Evolutionary conservation across 2,888 invertebrate genomes (phyloP).

Genomic region (Bedellia somnulentella): DNA sequence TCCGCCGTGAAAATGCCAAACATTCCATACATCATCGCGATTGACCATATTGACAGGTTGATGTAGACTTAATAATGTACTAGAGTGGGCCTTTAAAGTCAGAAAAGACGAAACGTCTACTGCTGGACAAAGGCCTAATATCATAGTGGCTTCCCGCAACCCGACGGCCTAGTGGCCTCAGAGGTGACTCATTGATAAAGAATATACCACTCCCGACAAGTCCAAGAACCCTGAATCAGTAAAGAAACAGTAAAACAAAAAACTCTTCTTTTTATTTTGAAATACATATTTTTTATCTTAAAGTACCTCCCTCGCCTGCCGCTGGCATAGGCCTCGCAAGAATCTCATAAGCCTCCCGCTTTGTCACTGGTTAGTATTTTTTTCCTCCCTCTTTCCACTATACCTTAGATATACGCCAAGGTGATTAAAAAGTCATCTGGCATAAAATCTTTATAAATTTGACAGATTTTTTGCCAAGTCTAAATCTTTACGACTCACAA

Average conservation of each 20-base stretch:
- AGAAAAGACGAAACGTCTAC: no score
- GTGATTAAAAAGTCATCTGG: neutral
- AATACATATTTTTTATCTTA: no score
- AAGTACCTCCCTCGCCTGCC: no score
- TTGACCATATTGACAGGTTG: slow-evolving; percentile 47
- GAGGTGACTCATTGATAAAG: neutral
- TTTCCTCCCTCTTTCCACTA: neutral
- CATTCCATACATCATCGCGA: slow-evolving; percentile 55
- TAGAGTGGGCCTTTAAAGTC: slow-evolving; percentile 2
- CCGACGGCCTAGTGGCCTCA: no score
- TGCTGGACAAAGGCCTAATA: no score
- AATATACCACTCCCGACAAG: neutral
- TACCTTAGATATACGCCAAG: neutral
- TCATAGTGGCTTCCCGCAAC: no score
- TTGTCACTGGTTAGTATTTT: neutral
- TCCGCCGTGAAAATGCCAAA: slow-evolving; percentile 45
- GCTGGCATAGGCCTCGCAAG: no score
- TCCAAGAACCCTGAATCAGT: neutral
- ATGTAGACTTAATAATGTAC: slow-evolving; percentile 15
- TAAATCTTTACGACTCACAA: slow-evolving; percentile 16
- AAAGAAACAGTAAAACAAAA: neutral
- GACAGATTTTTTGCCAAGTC: slow-evolving; percentile 1
- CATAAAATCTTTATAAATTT: neutral
- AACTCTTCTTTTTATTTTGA: no score
- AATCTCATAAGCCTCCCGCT: no score